phyloP scores from a whole-genome alignment of 2,113 vertebrate genomes.

The Lagopus muta region DNA sequence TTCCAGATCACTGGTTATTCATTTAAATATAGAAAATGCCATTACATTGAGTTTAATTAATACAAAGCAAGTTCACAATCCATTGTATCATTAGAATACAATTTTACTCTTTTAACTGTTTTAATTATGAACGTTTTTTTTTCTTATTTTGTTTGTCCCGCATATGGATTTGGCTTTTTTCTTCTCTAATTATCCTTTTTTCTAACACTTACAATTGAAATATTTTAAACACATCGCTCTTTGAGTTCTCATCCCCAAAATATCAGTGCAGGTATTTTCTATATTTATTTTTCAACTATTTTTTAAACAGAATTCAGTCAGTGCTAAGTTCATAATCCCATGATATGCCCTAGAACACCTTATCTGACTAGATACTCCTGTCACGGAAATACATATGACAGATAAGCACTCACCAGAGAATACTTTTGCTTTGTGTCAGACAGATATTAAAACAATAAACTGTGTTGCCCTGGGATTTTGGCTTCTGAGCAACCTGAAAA shows the following conservation, averaged over 20 bases:
- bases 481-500: slow-evolving; percentile 63
- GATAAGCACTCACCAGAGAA: slow-evolving; percentile 81
- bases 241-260: neutral
- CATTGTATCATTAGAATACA: slow-evolving; percentile 25
- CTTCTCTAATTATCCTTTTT: neutral
- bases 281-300: slow-evolving; percentile 18
- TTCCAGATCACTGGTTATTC: slow-evolving; percentile 78
- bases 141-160: neutral
- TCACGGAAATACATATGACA: slow-evolving; percentile 81
- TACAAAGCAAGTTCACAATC: slow-evolving; percentile 46
- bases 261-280: neutral
- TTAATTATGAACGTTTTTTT: slow-evolving; percentile 30
- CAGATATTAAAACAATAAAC: slow-evolving; percentile 89
- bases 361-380: slow-evolving; percentile 83
- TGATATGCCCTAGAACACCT: slow-evolving; percentile 71
- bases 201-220: neutral
- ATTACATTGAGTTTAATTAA: slow-evolving; percentile 69
- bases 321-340: slow-evolving; percentile 43
- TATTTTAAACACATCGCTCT: neutral
- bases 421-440: slow-evolving; percentile 76
- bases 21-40: slow-evolving; percentile 65
- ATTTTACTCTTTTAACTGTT: slow-evolving; percentile 55
- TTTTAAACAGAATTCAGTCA: slow-evolving; percentile 28
- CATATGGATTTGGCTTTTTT: neutral
- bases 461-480: slow-evolving; percentile 76